These are phyloP conservation scores for Hirtodrosophila trivittata DNA, from an alignment of 2,888 invertebrate species.

Conservation along the genomic window DNA sequence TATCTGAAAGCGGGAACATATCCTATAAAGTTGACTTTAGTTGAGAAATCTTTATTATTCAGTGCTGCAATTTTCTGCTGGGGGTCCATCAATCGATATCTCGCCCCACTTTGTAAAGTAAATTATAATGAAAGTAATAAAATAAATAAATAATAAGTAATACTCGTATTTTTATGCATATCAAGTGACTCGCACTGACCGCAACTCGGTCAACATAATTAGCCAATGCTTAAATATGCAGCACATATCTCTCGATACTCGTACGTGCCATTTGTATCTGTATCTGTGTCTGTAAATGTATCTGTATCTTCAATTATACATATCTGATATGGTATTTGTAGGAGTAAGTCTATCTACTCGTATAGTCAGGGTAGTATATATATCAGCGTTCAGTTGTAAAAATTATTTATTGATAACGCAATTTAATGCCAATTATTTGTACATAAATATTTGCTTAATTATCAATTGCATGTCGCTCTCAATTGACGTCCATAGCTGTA, in stretches of 20 bases:
- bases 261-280: slow-evolving; percentile 21
- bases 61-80: too few species aligned
- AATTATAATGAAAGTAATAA: slow-evolving; percentile 17
- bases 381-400: slow-evolving; percentile 74
- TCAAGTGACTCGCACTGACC: slow-evolving; percentile 23
- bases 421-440: slow-evolving; percentile 82
- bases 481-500: slow-evolving; percentile 42
- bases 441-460: slow-evolving; percentile 76
- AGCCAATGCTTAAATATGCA: slow-evolving; percentile 58
- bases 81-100: slow-evolving; percentile 24
- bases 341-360: slow-evolving; percentile 8
- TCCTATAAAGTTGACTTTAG: background rate
- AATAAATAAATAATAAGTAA: slow-evolving; percentile 19
- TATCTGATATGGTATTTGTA: slow-evolving; percentile 2
- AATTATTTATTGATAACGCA: slow-evolving; percentile 81
- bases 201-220: slow-evolving; percentile 70
- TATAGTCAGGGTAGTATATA: slow-evolving; percentile 16
- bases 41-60: too few species aligned
- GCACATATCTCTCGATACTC: slow-evolving; percentile 19
- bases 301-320: slow-evolving; percentile 1
- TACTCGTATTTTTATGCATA: slow-evolving; percentile 34
- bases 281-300: slow-evolving; percentile 19
- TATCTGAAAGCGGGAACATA: too few species aligned
- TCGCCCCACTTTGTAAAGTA: slow-evolving; percentile 31
- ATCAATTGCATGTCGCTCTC: slow-evolving; percentile 66